Evolutionary conservation across 2,797 vertebrate genomes (phyloP), one percentile per base, ranked within the genome.

Genomic region (Corythornis leucogaster): DNA sequence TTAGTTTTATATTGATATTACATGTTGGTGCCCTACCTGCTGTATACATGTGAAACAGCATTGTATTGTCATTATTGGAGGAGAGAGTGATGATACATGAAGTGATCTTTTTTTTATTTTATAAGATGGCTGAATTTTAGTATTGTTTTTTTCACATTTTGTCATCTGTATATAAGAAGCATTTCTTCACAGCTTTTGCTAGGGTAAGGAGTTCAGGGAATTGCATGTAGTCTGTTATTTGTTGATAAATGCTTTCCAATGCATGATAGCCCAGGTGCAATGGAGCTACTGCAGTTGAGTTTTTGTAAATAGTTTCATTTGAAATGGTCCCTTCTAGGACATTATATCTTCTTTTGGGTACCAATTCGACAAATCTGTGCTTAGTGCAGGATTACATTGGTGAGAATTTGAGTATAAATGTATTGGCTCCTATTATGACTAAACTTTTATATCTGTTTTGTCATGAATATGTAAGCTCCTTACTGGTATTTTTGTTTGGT

Each of bases 21-120:
- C 11, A 3, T 48, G 5, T 8, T 77, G 57, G 42, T 63, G 7
- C 14, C 53, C 40, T 54, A 11, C n/a, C 25, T 79, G 26, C 45
- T 80, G 33, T 57, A 19, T 0, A 11, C 30, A 53, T 0, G 0
- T 70, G 35, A 90, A 79, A 2, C 6, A 58, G 11, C 4, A 0
- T 9, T 33, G 66, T 46, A 40, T 80, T n/a, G 3, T 69, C 4
- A 0, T 50, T 70, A 21, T 30, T 71, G 69, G 40, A 53, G 40
- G 28, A 42, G 21, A 17, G 12, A 46, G 9, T 48, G n/a, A 18
- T n/a, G 67, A 53, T 57, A 13, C 4, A 28, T n/a, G 14, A 81
- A 31, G 5, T 55, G 5, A 1, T 9, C 9, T 38, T 17, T 14
- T 40, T 40, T 35, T 16, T 26, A 51, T 85, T 63, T 31, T 1